Conservation (phyloP, 2,888 invertebrate genomes). For the Erebia ligea region DNA sequence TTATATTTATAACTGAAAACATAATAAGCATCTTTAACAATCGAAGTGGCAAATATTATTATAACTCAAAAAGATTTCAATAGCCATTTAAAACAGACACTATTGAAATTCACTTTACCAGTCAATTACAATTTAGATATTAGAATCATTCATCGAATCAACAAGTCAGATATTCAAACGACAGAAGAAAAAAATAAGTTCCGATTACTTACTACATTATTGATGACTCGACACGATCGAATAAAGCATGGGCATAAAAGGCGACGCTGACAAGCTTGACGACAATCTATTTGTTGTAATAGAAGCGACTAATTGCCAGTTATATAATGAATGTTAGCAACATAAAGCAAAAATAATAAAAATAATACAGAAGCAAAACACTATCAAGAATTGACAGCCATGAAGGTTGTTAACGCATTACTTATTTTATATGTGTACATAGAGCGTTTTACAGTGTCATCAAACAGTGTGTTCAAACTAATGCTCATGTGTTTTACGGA, state of each 20-base stretch:
- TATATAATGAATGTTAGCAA: conserved; percentile 41
- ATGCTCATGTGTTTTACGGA: neutral
- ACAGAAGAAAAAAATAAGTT: conserved; percentile 27
- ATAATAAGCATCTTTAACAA: conserved; percentile 13
- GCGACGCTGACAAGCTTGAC: conserved; percentile 41
- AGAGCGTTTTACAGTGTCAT: neutral
- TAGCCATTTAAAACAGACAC: conserved; percentile 24
- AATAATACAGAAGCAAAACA: conserved; percentile 54
- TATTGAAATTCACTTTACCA: conserved; percentile 39
- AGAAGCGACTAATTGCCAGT: conserved; percentile 58
- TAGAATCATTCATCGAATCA: conserved; percentile 24
- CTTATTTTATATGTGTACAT: neutral
- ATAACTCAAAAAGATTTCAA: conserved; percentile 21
- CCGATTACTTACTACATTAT: conserved; percentile 36
- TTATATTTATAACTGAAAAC: neutral
- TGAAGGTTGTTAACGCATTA: conserved; percentile 23
- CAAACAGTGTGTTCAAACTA: neutral
- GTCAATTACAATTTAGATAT: conserved; percentile 39
- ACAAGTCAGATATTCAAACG: conserved; percentile 24
- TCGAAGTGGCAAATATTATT: conserved; percentile 10
- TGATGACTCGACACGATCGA: conserved; percentile 46
- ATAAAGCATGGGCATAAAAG: conserved; percentile 43
- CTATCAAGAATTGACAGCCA: conserved; percentile 55
- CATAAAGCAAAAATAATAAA: conserved; percentile 43
- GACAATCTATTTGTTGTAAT: conserved; percentile 37